phyloP scores from a whole-genome alignment of 2,888 invertebrate species.

The Thymelicus acteon region DNA sequence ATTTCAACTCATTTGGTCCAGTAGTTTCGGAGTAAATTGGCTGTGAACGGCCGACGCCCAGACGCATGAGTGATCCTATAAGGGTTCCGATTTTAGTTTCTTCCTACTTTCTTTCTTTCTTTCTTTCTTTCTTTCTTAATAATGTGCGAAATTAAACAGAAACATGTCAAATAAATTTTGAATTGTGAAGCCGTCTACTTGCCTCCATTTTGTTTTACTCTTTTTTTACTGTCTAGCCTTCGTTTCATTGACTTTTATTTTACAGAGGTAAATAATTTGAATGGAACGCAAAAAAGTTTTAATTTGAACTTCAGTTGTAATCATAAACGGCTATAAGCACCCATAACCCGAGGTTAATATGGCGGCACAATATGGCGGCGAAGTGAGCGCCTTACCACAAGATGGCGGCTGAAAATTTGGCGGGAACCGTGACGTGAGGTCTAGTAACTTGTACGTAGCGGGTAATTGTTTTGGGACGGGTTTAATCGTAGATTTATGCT shows the following conservation, averaged over 20 bases:
- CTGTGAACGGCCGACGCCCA: no score
- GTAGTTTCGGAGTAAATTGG: no score
- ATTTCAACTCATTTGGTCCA: no score
- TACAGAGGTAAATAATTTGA: background rate
- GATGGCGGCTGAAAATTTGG: slow-evolving; percentile 47
- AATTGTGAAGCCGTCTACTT: background rate
- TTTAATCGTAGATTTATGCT: slow-evolving; percentile 34
- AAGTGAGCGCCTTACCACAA: slow-evolving; percentile 27
- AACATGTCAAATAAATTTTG: background rate
- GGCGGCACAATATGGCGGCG: slow-evolving; percentile 44
- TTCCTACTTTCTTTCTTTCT: no score
- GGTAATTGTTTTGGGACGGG: slow-evolving; percentile 44
- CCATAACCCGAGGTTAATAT: slow-evolving; percentile 37
- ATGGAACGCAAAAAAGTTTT: background rate
- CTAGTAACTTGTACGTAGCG: slow-evolving; percentile 46
- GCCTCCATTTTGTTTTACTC: background rate
- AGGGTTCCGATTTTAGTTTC: no score
- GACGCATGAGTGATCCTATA: no score
- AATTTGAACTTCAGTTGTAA: slow-evolving; percentile 43
- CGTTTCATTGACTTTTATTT: background rate
- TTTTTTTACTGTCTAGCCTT: background rate
- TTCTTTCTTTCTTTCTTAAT: no score
- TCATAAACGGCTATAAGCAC: slow-evolving; percentile 55
- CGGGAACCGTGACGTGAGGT: slow-evolving; percentile 43
- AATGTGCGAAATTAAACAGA: background rate